These are phyloP conservation scores for Porites evermanni DNA, from an alignment of 92 coral and sea anemone species.

Conservation along the genomic window DNA sequence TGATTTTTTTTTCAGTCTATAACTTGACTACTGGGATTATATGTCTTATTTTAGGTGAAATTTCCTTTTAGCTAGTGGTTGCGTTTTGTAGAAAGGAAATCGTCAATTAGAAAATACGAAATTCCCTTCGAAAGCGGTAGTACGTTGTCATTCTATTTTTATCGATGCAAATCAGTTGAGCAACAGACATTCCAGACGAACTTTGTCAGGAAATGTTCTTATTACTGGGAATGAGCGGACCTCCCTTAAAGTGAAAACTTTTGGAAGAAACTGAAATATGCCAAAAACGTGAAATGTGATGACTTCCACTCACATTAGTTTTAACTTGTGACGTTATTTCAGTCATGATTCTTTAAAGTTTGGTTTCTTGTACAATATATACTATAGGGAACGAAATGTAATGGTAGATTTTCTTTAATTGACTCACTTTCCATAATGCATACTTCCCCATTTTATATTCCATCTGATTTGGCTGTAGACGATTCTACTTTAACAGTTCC, in stretches of 20 bases:
- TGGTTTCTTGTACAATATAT: slow-evolving; percentile 23
- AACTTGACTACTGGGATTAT: no score
- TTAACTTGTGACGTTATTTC: slow-evolving; percentile 9
- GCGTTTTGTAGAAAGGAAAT: neutral
- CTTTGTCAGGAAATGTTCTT: neutral
- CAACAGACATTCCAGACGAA: slow-evolving; percentile 38
- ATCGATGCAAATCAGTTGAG: slow-evolving; percentile 15
- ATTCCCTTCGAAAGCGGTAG: neutral
- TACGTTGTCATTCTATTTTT: slow-evolving; percentile 12
- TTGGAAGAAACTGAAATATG: neutral
- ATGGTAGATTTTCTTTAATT: no score
- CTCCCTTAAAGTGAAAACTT: no score
- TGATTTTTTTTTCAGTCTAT: neutral
- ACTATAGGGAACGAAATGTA: no score
- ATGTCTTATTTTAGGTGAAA: neutral
- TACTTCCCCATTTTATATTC: no score
- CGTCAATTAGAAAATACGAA: neutral
- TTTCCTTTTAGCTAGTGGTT: neutral
- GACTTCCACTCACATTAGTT: neutral
- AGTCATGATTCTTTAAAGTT: neutral
- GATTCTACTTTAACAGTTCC: neutral
- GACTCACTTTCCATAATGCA: neutral
- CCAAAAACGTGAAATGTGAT: neutral
- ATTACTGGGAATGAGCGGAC: no score
- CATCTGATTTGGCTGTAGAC: neutral